Base-by-base conservation (phyloP, 1,140 invertebrate genomes). In the Bombus pascuorum region DNA sequence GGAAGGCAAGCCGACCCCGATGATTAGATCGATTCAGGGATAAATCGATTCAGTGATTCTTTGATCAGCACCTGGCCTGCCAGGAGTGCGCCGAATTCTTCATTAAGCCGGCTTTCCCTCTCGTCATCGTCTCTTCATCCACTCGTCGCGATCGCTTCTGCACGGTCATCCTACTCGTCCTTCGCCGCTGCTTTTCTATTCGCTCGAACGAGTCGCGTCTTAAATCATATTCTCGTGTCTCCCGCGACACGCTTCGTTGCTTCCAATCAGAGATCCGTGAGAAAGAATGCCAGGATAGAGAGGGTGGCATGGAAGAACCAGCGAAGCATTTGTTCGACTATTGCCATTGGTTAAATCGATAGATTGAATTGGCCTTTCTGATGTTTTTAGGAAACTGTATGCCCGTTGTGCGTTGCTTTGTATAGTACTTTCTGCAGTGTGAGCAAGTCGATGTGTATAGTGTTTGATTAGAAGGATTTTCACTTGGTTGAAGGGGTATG, bases 21-120 rank as follows among this genome's bases (percentile, higher is more conserved):
- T 89, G 88, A 89, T 89, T 89, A 89, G 87, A 89, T 89, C 87
- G 81, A 86, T 89, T 89, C 88, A 89, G 71, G 68, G 70, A 78
- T 89, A 89, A 89, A 89, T 89, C 88, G 88, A 89, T 89, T 89
- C 88, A 86, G 42, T 57, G 80, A 89, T 85, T 89, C 88, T 89
- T 89, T 83, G 88, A 89, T 77, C 84, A 72, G 72, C 87, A 89
- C 70, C 88, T 89, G 88, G 75, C 47, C 76, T 77, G 80, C 83
- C 82, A 71, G 78, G 80, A 70, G 79, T 86, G 72, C 87, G 76
- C 85, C 87, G 87, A 89, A 89, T 89, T 89, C 88, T 89, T 89
- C 87, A 86, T 89, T 88, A 89, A 89, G 84, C 68, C 87, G 87
- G 72, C 78, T 86, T 89, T 89, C 88, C 84, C 73, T 89, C 88